Conservation (phyloP, 2,888 invertebrate species). For the Busseola fusca region DNA sequence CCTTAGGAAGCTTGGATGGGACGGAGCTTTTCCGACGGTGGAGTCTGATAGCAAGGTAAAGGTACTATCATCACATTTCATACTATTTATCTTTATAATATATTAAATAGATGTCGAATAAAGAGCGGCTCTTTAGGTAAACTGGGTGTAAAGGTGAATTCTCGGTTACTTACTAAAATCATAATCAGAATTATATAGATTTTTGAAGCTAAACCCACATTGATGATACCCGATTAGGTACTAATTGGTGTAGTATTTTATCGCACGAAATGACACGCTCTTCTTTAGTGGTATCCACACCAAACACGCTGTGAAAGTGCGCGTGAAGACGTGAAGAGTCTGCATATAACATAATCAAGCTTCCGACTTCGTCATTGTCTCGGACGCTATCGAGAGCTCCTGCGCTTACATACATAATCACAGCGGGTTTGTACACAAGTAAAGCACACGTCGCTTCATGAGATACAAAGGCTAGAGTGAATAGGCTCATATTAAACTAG, state of each 20-base stretch:
- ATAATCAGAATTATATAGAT: background rate
- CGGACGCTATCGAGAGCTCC: too few relatives aligned
- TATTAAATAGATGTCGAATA: background rate
- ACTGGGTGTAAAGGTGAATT: background rate
- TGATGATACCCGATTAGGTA: background rate
- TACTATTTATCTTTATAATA: background rate
- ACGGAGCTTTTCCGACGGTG: conserved; percentile 91
- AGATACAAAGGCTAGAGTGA: too few relatives aligned
- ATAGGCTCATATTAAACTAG: too few relatives aligned
- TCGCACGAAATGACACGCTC: too few relatives aligned
- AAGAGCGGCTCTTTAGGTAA: background rate
- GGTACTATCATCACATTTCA: conserved; percentile 17
- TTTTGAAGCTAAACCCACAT: background rate
- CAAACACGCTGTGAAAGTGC: too few relatives aligned
- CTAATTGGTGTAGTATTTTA: background rate
- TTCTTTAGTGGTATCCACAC: background rate
- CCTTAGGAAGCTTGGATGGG: conserved; percentile 93
- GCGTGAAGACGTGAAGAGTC: too few relatives aligned
- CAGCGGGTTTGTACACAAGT: too few relatives aligned
- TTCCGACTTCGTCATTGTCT: too few relatives aligned
- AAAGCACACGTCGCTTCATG: too few relatives aligned
- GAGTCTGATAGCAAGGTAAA: conserved; percentile 84
- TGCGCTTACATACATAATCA: too few relatives aligned
- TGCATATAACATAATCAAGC: too few relatives aligned
- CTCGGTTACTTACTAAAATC: background rate